Evolutionary conservation across 2,113 vertebrate species (phyloP).

Genomic region (Bombycilla garrulus): DNA sequence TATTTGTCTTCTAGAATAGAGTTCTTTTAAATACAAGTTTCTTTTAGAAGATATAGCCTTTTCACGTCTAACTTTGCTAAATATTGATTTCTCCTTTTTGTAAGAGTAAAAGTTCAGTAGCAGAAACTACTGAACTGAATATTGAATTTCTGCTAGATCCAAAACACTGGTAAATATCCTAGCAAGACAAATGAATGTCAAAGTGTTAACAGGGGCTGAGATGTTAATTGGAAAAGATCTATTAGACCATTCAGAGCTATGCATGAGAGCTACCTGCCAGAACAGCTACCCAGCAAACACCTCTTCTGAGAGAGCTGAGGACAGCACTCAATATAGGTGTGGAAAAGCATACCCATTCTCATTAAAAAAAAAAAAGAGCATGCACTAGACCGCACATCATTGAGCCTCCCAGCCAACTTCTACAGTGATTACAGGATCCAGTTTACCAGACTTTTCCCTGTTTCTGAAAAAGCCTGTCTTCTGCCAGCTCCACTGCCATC

Average conservation of each 20-base stretch:
- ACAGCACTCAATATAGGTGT: background rate
- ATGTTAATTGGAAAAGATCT: constrained; percentile 16
- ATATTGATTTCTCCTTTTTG: constrained; percentile 26
- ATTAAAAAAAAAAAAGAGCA: background rate
- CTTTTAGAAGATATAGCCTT: background rate
- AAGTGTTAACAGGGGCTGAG: background rate
- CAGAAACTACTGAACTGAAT: constrained; percentile 2
- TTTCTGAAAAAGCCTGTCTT: background rate
- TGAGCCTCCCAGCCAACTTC: background rate
- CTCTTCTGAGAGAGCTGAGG: background rate
- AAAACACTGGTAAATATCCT: constrained; percentile 34
- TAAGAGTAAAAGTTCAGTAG: background rate
- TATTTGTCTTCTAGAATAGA: background rate
- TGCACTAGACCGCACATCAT: background rate
- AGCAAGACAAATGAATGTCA: constrained; percentile 13
- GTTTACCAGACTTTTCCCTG: background rate
- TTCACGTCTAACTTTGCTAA: background rate
- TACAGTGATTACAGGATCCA: background rate
- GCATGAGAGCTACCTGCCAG: background rate
- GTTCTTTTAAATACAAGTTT: background rate
- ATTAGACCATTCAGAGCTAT: background rate
- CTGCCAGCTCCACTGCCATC: background rate
- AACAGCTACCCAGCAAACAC: background rate
- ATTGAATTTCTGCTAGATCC: constrained; percentile 26
- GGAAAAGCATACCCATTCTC: background rate